A percentile compares a stretch with the other conserved stretches of the same genome.
Conservation (phyloP, 2,888 invertebrate genomes). For the Eristalinus sepulchralis region DNA sequence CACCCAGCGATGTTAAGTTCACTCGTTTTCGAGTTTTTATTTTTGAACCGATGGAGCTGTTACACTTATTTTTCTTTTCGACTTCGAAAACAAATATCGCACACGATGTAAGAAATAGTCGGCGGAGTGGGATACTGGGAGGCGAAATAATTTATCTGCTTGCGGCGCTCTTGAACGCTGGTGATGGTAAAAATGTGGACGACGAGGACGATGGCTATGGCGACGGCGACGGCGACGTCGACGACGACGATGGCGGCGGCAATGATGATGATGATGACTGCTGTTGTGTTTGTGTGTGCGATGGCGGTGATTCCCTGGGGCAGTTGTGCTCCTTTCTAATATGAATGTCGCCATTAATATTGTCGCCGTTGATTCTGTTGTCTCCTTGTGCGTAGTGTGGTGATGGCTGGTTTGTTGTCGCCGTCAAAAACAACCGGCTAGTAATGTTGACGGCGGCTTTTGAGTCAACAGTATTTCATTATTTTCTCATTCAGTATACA, state of each 20-base stretch:
- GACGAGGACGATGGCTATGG: slow-evolving; percentile 25
- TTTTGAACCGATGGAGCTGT: slow-evolving; percentile 56
- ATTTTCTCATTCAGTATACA: slow-evolving; percentile 59
- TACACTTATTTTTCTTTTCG: slow-evolving; percentile 63
- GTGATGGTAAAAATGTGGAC: slow-evolving; percentile 45
- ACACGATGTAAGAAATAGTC: slow-evolving; percentile 55
- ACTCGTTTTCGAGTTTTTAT: slow-evolving; percentile 35
- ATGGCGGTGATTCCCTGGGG: slow-evolving; percentile 66
- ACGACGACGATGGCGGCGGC: neutral
- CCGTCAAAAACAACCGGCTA: slow-evolving; percentile 71
- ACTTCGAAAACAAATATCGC: slow-evolving; percentile 31
- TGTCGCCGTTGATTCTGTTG: slow-evolving; percentile 70
- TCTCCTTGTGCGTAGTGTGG: slow-evolving; percentile 56
- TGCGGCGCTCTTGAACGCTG: slow-evolving; percentile 13
- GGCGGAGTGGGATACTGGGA: slow-evolving; percentile 15
- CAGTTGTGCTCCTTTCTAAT: slow-evolving; percentile 68
- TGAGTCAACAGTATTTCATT: slow-evolving; percentile 70
- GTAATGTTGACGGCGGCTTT: slow-evolving; percentile 67
- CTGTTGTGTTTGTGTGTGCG: slow-evolving; percentile 16
- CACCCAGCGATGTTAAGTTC: slow-evolving; percentile 30
- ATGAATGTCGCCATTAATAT: slow-evolving; percentile 71
- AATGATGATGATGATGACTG: slow-evolving; percentile 9
- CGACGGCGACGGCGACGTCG: neutral
- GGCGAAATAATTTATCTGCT: slow-evolving; percentile 53
- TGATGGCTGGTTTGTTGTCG: slow-evolving; percentile 64